Percentiles rank a stretch among this genome's conserved stretches.
Evolutionary conservation across 2,888 invertebrate genomes (phyloP).

Genomic region (Yponomeuta malinellus): DNA sequence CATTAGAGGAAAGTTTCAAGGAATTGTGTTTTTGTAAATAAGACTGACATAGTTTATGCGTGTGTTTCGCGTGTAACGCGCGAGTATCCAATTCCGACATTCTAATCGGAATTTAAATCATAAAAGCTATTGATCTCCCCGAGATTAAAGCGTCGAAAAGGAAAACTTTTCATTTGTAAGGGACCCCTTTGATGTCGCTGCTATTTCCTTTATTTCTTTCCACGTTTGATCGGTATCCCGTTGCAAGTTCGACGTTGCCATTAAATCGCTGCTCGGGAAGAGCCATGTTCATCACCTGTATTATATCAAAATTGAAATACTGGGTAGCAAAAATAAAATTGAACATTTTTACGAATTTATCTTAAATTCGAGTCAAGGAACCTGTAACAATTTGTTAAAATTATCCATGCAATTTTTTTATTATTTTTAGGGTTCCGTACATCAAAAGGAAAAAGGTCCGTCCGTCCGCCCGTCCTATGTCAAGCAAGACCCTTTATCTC

Average conservation of each 20-base stretch:
- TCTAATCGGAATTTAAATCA: background rate
- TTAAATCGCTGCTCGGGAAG: conserved; percentile 55
- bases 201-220: conserved; percentile 44
- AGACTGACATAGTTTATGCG: too few relatives aligned
- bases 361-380: too few relatives aligned
- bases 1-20: too few relatives aligned
- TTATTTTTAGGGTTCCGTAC: too few relatives aligned
- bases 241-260: conserved; percentile 47
- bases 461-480: too few relatives aligned
- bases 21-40: too few relatives aligned
- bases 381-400: too few relatives aligned
- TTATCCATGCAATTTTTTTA: too few relatives aligned
- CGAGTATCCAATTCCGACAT: background rate
- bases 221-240: conserved; percentile 36
- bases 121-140: background rate
- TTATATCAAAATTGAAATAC: conserved; percentile 34
- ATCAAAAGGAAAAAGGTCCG: too few relatives aligned
- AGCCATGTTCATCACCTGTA: conserved; percentile 27
- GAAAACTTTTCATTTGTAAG: conserved; percentile 1
- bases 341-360: too few relatives aligned
- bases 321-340: too few relatives aligned
- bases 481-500: too few relatives aligned
- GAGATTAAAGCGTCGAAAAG: conserved; percentile 5
- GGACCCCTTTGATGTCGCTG: conserved; percentile 31
- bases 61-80: background rate